phyloP scores from a whole-genome alignment of 2,113 vertebrate species.

The Xiphophorus couchianus region DNA sequence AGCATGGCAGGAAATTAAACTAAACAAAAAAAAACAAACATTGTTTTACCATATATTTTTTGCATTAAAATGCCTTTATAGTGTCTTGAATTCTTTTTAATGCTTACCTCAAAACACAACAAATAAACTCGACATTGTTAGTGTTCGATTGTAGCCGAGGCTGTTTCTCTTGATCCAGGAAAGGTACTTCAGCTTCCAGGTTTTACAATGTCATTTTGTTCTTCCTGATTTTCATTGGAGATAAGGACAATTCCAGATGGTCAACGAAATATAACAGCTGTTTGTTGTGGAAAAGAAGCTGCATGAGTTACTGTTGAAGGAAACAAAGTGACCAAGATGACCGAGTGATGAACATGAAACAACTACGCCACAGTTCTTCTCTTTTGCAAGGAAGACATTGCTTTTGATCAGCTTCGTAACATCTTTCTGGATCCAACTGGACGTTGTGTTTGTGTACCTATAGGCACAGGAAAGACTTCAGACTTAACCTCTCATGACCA shows the following conservation, averaged over 20 bases:
- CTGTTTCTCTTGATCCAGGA: too few relatives aligned
- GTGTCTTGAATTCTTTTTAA: not conserved
- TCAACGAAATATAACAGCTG: not conserved
- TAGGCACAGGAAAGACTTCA: too few relatives aligned
- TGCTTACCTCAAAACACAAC: not conserved
- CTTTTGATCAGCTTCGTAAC: too few relatives aligned
- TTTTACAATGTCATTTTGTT: too few relatives aligned
- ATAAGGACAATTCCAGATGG: too few relatives aligned
- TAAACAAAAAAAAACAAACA: not conserved
- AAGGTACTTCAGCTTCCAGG: too few relatives aligned
- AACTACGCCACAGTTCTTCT: too few relatives aligned
- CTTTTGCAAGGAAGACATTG: too few relatives aligned
- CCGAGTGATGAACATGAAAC: too few relatives aligned
- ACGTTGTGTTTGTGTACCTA: too few relatives aligned
- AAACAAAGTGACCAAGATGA: not conserved
- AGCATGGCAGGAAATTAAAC: not conserved
- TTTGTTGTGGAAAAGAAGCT: not conserved
- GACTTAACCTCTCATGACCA: too few relatives aligned
- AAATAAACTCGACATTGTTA: not conserved
- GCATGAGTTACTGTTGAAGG: not conserved
- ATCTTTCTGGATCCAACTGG: too few relatives aligned
- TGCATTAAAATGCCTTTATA: not conserved
- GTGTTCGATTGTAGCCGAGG: not conserved
- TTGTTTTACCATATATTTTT: not conserved
- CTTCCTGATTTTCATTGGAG: not conserved